Conservation (phyloP, 2,888 invertebrate genomes). For the Megamerina dolium region DNA sequence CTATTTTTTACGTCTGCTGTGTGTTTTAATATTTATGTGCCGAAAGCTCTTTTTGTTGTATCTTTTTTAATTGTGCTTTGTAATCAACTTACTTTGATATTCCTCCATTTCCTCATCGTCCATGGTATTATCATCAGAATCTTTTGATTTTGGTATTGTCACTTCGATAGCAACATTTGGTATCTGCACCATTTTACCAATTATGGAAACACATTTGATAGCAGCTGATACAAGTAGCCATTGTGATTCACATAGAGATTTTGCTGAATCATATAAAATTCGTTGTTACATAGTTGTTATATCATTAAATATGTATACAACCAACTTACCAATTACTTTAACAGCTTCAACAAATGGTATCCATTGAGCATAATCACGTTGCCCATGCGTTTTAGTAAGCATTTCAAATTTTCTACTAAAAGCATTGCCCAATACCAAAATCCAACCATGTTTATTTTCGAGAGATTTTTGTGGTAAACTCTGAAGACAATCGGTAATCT, state of each 20-base stretch:
- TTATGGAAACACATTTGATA: constrained; percentile 64
- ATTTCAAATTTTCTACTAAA: constrained; percentile 61
- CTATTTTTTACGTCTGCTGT: too few relatives aligned
- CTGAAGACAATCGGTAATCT: constrained; percentile 35
- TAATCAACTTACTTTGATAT: constrained; percentile 26
- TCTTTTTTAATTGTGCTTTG: background rate
- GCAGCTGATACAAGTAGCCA: constrained; percentile 62
- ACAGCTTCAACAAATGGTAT: constrained; percentile 57
- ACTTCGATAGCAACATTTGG: constrained; percentile 54
- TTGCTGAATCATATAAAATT: constrained; percentile 51
- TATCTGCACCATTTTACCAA: constrained; percentile 63
- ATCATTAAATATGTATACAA: too few relatives aligned
- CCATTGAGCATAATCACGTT: constrained; percentile 49
- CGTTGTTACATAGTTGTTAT: too few relatives aligned
- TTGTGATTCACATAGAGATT: constrained; percentile 59
- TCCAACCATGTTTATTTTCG: constrained; percentile 66
- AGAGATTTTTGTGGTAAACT: constrained; percentile 50
- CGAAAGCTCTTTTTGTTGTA: too few relatives aligned
- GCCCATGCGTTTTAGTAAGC: constrained; percentile 43
- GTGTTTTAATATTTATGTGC: too few relatives aligned
- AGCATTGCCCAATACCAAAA: constrained; percentile 65
- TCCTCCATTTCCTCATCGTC: constrained; percentile 30
- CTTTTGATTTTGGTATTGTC: constrained; percentile 27
- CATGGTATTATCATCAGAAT: constrained; percentile 31
- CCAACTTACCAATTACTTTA: constrained; percentile 57